Conservation (phyloP, 2,888 invertebrate species). For the Tiliacea aurago region DNA sequence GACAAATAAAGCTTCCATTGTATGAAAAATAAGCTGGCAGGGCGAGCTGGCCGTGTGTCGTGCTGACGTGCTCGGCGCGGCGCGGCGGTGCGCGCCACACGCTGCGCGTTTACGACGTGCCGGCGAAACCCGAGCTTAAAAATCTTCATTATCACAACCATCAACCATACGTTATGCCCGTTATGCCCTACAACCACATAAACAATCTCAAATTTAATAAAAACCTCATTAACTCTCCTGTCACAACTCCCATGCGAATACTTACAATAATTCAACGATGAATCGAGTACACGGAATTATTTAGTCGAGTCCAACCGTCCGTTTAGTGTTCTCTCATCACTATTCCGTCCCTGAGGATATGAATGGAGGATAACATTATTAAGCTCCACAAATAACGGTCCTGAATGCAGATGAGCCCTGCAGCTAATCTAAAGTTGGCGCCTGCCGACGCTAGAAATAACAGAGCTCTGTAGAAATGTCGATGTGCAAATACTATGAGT, state of each 20-base stretch:
- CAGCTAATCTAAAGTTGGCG: conserved; percentile 86
- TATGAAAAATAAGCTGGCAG: conserved; percentile 64
- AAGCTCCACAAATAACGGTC: conserved; percentile 83
- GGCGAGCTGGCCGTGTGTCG: conserved; percentile 40
- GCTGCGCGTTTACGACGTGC: conserved; percentile 78
- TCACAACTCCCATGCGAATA: conserved; percentile 61
- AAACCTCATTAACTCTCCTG: conserved; percentile 70
- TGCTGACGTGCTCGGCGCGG: conserved; percentile 11
- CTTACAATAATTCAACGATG: conserved; percentile 47
- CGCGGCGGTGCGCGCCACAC: conserved; percentile 66
- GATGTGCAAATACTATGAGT: conserved; percentile 80
- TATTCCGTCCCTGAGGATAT: conserved; percentile 72
- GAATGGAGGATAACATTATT: conserved; percentile 81
- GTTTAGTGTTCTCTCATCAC: conserved; percentile 55
- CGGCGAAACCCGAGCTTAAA: conserved; percentile 80
- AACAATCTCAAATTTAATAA: conserved; percentile 75
- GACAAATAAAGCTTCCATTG: conserved; percentile 70
- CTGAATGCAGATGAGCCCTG: conserved; percentile 86
- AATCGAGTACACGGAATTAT: conserved; percentile 49
- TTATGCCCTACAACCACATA: conserved; percentile 73
- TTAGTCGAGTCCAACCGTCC: conserved; percentile 49
- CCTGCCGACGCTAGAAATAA: conserved; percentile 85
- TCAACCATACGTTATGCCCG: conserved; percentile 75
- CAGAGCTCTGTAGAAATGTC: conserved; percentile 83
- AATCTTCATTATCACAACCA: conserved; percentile 82